Evolutionary conservation across 2,888 invertebrate species (phyloP).

Genomic region (Macrophya alboannulata): DNA sequence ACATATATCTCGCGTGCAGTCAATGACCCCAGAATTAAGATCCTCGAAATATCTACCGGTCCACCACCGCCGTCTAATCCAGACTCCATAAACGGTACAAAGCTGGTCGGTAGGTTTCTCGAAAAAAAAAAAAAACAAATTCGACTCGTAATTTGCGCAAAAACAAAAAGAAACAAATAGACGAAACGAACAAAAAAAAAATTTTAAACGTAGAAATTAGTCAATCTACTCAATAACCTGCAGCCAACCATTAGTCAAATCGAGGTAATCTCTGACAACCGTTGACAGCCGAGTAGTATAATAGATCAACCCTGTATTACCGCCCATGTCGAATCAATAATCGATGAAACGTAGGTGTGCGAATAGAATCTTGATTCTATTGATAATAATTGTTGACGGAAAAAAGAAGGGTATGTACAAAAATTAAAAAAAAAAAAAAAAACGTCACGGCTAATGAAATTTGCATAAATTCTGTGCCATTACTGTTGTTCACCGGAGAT

Average conservation of each 20-base stretch:
- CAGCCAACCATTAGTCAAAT: background rate
- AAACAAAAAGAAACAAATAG: background rate
- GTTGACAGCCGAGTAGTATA: background rate
- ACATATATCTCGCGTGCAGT: background rate
- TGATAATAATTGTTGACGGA: background rate
- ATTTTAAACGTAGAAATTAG: background rate
- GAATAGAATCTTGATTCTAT: background rate
- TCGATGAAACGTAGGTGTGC: background rate
- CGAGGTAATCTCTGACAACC: background rate
- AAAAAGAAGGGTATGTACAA: no score
- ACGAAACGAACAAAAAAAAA: constrained; percentile 9
- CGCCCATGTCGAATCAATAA: background rate
- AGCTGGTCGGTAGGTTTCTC: background rate
- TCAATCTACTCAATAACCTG: background rate
- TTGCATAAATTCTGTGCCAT: constrained; percentile 36
- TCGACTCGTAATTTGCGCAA: background rate
- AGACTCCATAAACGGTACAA: constrained; percentile 14
- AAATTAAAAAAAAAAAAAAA: background rate
- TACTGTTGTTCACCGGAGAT: background rate
- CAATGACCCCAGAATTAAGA: constrained; percentile 23
- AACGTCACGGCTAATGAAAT: background rate
- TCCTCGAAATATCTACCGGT: constrained; percentile 41
- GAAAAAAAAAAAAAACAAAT: background rate
- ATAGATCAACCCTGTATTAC: background rate
- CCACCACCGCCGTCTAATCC: background rate